Evolutionary conservation across 1,140 invertebrate species (phyloP).

Genomic region (Euwallacea similis): DNA sequence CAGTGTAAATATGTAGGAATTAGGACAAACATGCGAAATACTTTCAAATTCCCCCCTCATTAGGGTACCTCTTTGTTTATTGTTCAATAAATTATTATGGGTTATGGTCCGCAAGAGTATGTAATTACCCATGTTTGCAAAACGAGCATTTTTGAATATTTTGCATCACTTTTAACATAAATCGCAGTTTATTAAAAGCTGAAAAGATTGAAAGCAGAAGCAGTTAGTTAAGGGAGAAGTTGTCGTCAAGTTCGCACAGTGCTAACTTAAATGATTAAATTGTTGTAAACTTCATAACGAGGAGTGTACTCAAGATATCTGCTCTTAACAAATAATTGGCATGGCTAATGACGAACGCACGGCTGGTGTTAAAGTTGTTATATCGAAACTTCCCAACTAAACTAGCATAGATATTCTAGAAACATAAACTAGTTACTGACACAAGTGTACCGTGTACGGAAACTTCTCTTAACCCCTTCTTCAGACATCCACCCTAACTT

Average conservation of each 20-base stretch:
- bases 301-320: conserved; percentile 11
- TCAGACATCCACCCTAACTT: background rate
- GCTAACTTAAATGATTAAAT: conserved; percentile 27
- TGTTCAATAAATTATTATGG: conserved; percentile 16
- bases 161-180: too few relatives aligned
- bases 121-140: too few relatives aligned
- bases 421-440: conserved; percentile 17
- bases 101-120: too few relatives aligned
- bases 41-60: conserved; percentile 19
- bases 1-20: background rate
- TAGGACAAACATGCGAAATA: conserved; percentile 19
- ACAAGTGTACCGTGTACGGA: background rate
- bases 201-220: background rate
- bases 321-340: conserved; percentile 23
- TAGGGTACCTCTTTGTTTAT: conserved; percentile 18
- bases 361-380: conserved; percentile 18
- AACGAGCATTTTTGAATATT: too few relatives aligned
- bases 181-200: background rate
- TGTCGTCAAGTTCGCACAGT: background rate
- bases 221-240: background rate
- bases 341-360: conserved; percentile 27
- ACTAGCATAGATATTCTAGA: conserved; percentile 12
- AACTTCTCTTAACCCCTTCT: conserved; percentile 6
- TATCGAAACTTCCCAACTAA: conserved; percentile 21
- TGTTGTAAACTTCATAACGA: conserved; percentile 27